Percentiles rank a stretch among this genome's conserved stretches.
Conservation (phyloP, 2,113 vertebrate species). For the Macaca mulatta region DNA sequence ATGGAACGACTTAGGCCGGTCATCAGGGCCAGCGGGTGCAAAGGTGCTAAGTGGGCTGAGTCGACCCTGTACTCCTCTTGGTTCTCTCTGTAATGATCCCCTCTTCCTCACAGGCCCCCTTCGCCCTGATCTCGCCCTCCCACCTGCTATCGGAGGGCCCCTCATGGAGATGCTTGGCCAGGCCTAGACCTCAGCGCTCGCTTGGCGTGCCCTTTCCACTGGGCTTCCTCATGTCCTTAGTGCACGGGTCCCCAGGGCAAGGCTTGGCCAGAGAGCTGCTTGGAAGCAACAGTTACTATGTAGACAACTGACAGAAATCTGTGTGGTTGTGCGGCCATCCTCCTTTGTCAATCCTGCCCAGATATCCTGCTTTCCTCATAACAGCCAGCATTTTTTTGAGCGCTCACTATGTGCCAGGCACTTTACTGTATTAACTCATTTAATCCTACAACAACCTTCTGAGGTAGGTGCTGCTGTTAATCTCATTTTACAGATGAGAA, state of each 20-base stretch:
- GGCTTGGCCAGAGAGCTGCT: not conserved
- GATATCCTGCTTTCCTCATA: not conserved
- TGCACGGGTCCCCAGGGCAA: not conserved
- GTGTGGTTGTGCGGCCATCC: not conserved
- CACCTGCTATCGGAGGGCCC: not conserved
- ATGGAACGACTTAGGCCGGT: not conserved
- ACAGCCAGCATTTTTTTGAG: not conserved
- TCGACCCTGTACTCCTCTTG: rapidly evolving
- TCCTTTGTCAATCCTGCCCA: not conserved
- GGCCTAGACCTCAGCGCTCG: no score
- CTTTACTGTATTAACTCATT: not conserved
- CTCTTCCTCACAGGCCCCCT: not conserved
- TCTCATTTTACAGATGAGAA: not conserved
- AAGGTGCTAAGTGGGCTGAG: not conserved
- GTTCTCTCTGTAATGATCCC: not conserved
- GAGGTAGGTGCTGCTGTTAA: not conserved
- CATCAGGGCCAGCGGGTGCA: not conserved
- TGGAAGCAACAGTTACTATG: not conserved
- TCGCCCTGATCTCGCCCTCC: not conserved
- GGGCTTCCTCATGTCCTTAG: not conserved
- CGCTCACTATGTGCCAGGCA: not conserved
- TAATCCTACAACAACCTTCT: not conserved
- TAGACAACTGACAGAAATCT: not conserved
- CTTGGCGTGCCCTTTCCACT: rapidly evolving
- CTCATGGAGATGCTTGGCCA: not conserved